Base-by-base conservation (phyloP, 2,888 invertebrate species). In the Noctua janthina region DNA sequence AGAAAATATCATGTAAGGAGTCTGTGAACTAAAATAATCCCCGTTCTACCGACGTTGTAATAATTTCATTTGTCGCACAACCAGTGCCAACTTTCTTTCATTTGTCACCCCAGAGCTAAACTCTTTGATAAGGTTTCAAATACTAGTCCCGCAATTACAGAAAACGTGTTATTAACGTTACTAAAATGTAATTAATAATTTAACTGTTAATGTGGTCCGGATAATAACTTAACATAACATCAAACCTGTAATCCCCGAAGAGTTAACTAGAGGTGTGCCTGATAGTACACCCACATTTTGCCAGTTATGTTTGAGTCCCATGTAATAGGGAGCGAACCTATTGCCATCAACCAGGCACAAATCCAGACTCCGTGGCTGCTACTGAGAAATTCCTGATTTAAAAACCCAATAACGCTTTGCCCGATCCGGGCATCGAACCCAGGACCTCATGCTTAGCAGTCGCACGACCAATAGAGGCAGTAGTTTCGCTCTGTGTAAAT, bases 21-120 rank as follows among this genome's bases (percentile, higher is more conserved):
- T 69, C 66, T 68, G 35, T 10, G 43, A 85, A 66, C 67, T 62
- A 29, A 82, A 69, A 54, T 66, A 43, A 39, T 78, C n/a, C 56
- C 54, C 35, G 39, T 66, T 66, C 49, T 69, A 29, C 15, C 23
- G 11, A 73, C 49, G 35, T 39, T 69, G 59, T 39, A n/a, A 81
- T 73, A 67, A 74, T 74, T 71, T 62, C 29, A 78, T 71, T 39
- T 71, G 49, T 54, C 49, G 2, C 35, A 64, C 49, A 74, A 71
- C 74, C n/a, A 46, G 39, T 54, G 15, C 15, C 43, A 68, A 79
- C 35, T 64, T 68, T 75, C 59, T 23, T 73, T 76, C 49, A 69
- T 72, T 70, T 73, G 59, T 72, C 56, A 74, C 43, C 35, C 35
- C 2, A 29, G 4, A 29, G 59, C 20, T 73, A 1, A 64, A 73